Evolutionary conservation across 2,797 vertebrate species (phyloP).

Genomic region (Amphiprion clarkii): DNA sequence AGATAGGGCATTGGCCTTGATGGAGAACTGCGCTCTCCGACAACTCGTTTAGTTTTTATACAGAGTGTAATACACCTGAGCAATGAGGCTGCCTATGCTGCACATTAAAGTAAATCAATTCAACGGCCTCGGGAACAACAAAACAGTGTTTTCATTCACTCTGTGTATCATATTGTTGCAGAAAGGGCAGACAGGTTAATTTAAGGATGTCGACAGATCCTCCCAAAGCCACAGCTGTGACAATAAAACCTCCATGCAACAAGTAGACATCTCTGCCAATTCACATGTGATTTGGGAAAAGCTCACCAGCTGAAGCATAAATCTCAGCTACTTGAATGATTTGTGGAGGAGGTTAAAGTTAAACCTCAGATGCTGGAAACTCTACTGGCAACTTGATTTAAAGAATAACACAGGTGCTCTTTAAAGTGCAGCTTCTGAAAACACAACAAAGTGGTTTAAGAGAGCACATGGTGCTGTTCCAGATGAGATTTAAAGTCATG

Average conservation of each 20-base stretch:
- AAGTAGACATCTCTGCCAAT: slow-evolving; percentile 4
- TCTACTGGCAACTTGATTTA: too few species aligned
- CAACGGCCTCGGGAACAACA: background rate
- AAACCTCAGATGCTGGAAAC: too few species aligned
- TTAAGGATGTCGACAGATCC: background rate
- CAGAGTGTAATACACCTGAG: background rate
- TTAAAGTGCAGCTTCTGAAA: background rate
- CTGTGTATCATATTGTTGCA: background rate
- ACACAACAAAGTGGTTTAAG: background rate
- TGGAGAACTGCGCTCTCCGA: too few species aligned
- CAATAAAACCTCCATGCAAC: background rate
- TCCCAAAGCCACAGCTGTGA: slow-evolving; percentile 3
- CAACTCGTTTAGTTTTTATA: too few species aligned
- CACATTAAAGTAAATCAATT: slow-evolving; percentile 6
- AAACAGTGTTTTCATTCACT: slow-evolving; percentile 1
- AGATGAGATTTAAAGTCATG: too few species aligned
- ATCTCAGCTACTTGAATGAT: too few species aligned
- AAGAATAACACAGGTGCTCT: background rate
- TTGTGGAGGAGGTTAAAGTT: too few species aligned
- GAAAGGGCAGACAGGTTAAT: background rate
- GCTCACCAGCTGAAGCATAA: background rate
- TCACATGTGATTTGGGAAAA: slow-evolving; percentile 7
- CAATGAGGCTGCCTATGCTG: background rate
- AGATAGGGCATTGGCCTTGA: too few species aligned
- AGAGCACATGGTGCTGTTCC: background rate